Evolutionary conservation across 2,113 vertebrate species (phyloP), one percentile per base, ranked within the genome.

Genomic region (Alosa alosa): DNA sequence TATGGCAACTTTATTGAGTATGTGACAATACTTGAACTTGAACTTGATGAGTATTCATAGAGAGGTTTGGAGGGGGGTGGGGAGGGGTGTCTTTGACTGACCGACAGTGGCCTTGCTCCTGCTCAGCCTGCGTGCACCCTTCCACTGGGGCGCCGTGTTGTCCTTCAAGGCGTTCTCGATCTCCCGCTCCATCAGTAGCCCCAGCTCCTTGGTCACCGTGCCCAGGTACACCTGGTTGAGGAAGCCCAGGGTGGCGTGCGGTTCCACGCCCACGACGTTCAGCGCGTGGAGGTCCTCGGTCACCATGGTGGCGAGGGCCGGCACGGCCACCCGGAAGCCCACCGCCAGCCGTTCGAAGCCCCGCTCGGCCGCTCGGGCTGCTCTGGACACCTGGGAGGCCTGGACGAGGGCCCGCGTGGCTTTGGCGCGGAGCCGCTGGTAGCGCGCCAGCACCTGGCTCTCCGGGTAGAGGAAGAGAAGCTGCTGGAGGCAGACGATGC

Each of bases 401-500:
- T 91, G 94, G 0, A 98, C 93, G 85, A 97, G 91, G 47, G 90
- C 86, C 52, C 91, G 87, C 78, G 97, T 94, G 10, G 93, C 84
- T 87, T 96, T 96, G 89, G 88, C 92, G 91, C 95, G 97, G 86
- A 97, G 91, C 82, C 84, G 94, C 93, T 97, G 96, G 90, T 98
- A 99, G 89, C 94, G 96, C 4, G 57, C 85, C 88, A 98, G 92
- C 87, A 97, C 96, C 91, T 98, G 97, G 31, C 94, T 91, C 89
- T 97, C 95, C 7, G 97, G 95, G 90, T 97, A 97, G 89, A 99
- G 95, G 91, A 98, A 97, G 47, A 96, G 93, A 88, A 99, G 94
- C 31, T 96, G 95, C 52, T 95, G 96, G 84, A 99, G 90, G 90
- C 95, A 95, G 6, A 93, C 93, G 60, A 91, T 92, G 88, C 96